Base-by-base conservation (phyloP, 2,888 invertebrate genomes). In the Exephanes ischioxanthus region DNA sequence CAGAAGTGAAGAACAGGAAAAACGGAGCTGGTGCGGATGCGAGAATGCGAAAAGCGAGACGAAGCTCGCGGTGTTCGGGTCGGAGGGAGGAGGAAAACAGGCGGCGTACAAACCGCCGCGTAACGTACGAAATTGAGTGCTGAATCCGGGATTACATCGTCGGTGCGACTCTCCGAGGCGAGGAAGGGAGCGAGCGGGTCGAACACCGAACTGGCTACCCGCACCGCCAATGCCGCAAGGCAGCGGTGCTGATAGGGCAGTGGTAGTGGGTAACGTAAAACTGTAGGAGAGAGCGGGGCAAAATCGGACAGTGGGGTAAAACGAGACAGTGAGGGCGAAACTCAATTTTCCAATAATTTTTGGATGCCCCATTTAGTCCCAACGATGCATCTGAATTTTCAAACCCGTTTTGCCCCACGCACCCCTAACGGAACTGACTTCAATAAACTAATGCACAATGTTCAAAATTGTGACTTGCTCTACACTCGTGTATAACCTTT, bases 111-210 rank as follows among this genome's bases (percentile, higher is more conserved):
- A 91, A 92, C 91, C 92, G 90, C 92, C 89, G 92, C 92, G 92
- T 92, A 90, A 91, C 92, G 92, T 91, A 92, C 92, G 91, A 93
- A 93, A 93, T 94, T 94, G 94, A 94, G 94, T 93, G 93, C 93
- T 92, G 93, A 93, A 94, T 93, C 93, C 92, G 88, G 93, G 93
- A 93, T 94, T 94, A 94, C 93, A 91, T 90, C 89, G 90, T 89
- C 87, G 90, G 88, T 87, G 87, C 81, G 26, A 77, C 75, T 63
- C 53, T 76, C 45, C 7, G 41, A 77, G 58, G 83, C 66, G 71
- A 80, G 61, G 33, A 85, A 33, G 80, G 77, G 82, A 80, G 30
- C 33, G 82, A 71, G 53, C 76, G 63, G 81, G 61, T 41, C 70
- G 68, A 70, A 71, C 51, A 48, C 68, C 58, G 66, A 83, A 48